Percentiles rank a stretch among this genome's conserved stretches.
phyloP scores from a whole-genome alignment of 2,797 vertebrate genomes.

The Silurus aristotelis region DNA sequence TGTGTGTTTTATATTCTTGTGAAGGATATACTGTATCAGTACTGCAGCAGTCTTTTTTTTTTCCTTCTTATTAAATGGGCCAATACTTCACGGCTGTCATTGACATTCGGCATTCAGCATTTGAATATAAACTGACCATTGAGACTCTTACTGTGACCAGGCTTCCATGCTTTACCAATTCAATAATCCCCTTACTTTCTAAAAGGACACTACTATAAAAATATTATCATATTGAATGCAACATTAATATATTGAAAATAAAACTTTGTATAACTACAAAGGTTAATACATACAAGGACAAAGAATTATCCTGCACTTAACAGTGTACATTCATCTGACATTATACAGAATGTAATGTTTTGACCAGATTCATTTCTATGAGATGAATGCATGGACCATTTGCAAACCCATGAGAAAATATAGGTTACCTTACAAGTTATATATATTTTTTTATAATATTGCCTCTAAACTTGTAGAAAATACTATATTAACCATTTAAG shows the following conservation, averaged over 20 bases:
- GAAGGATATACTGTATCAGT: background rate
- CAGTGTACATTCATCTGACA: background rate
- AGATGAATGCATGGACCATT: background rate
- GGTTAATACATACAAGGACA: background rate
- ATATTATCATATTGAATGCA: background rate
- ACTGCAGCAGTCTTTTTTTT: background rate
- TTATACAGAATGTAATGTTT: background rate
- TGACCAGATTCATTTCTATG: background rate
- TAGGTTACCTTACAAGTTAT: background rate
- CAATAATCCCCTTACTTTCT: background rate
- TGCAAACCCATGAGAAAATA: no score
- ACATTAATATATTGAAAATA: background rate
- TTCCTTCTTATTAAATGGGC: background rate
- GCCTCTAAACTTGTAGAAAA: no score
- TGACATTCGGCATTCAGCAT: background rate
- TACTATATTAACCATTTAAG: no score
- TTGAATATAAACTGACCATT: background rate
- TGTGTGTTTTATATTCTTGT: background rate
- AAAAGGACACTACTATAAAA: background rate
- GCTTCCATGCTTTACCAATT: background rate
- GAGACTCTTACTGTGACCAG: background rate
- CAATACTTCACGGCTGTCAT: background rate
- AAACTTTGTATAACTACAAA: background rate
- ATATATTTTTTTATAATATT: background rate
- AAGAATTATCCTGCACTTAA: background rate